These are phyloP conservation scores for Polydrusus tereticollis DNA, from an alignment of 2,888 invertebrate species.

Conservation along the genomic window DNA sequence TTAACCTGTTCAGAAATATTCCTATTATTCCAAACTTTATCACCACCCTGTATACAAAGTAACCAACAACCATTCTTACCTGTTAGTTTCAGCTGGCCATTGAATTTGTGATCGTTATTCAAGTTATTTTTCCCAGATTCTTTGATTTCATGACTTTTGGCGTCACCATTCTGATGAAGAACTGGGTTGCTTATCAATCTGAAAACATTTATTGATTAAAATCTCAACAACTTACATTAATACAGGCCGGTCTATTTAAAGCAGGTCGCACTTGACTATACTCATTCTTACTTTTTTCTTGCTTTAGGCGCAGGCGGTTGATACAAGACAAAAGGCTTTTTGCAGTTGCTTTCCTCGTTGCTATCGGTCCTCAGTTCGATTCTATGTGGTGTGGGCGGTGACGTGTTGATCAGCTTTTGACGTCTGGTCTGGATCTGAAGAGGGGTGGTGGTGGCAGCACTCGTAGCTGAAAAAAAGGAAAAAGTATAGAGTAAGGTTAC, in stretches of 20 bases:
- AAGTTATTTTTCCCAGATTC: constrained; percentile 29
- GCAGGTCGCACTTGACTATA: no score
- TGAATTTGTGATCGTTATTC: constrained; percentile 33
- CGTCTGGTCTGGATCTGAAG: constrained; percentile 51
- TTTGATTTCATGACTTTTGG: constrained; percentile 17
- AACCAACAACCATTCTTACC: no score
- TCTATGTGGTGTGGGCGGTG: constrained; percentile 62
- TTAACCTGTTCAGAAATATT: no score
- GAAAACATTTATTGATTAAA: no score
- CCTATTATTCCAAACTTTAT: no score
- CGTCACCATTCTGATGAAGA: background rate
- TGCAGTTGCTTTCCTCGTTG: constrained; percentile 49
- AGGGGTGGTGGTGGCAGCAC: constrained; percentile 51
- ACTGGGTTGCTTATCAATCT: constrained; percentile 31
- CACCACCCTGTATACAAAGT: no score
- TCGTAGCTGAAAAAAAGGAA: constrained; percentile 39
- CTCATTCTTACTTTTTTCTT: constrained; percentile 50
- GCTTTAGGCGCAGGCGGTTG: constrained; percentile 48
- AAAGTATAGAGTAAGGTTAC: background rate
- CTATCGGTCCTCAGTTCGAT: constrained; percentile 58
- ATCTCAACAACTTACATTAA: background rate
- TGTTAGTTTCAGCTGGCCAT: constrained; percentile 52
- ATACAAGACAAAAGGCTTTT: constrained; percentile 44
- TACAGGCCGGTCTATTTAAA: no score
- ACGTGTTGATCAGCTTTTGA: constrained; percentile 48